phyloP scores from a whole-genome alignment of 2,888 invertebrate species.

The Drosophila helvetica region DNA sequence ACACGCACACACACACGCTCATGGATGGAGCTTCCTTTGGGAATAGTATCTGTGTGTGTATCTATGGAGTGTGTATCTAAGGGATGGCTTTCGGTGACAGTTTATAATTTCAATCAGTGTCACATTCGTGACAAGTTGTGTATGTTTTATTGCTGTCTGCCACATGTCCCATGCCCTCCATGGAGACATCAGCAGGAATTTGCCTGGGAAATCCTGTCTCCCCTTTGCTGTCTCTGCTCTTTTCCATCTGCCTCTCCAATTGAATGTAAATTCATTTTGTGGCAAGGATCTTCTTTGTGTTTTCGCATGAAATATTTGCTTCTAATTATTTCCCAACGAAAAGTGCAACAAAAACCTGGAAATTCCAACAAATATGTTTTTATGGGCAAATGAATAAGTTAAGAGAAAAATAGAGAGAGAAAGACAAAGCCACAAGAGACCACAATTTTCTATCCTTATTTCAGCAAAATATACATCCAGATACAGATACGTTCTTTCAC shows the following conservation, averaged over 20 bases:
- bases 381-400: neutral
- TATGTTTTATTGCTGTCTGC: constrained; percentile 56
- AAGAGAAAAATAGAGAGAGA: neutral
- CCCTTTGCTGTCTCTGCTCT: neutral
- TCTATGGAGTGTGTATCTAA: constrained; percentile 8
- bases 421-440: neutral
- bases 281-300: neutral
- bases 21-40: neutral
- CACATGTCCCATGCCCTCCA: neutral
- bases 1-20: constrained; percentile 4
- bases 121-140: constrained; percentile 58
- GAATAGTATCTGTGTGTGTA: neutral
- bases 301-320: constrained; percentile 5
- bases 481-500: neutral
- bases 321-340: neutral
- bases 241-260: constrained; percentile 25
- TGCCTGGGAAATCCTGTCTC: neutral
- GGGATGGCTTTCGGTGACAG: constrained; percentile 47
- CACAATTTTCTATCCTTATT: too few species aligned
- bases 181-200: constrained; percentile 13
- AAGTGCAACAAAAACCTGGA: neutral
- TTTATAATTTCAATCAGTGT: constrained; percentile 76
- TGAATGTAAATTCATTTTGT: constrained; percentile 45
- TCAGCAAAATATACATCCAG: neutral
- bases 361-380: neutral